Base-by-base conservation (phyloP, 2,113 vertebrate species). In the Suncus etruscus region DNA sequence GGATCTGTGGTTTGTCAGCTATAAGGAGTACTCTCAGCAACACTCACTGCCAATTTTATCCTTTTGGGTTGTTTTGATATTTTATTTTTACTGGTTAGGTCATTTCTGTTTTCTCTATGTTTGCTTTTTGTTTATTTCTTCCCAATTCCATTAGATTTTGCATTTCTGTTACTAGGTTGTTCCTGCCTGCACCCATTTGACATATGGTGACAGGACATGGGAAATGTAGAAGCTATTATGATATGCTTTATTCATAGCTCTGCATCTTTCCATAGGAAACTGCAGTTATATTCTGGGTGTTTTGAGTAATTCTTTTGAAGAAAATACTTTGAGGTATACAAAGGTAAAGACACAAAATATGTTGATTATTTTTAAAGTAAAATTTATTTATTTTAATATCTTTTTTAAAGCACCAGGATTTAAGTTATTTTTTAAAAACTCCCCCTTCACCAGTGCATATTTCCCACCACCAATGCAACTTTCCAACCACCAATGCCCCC, bases 241-340 rank as follows among this genome's bases (percentile, higher is more conserved):
- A 1, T 65, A 81, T 77, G 51, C 1, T 65, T 92, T 51, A 85
- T n/a, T 12, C 31, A 87, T 29, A n/a, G 9, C 58, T 74, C 18
- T 87, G 1, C 24, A 48, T 74, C 11, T 69, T 92, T 82, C 76
- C 74, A 32, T 39, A 29, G 11, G 18, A 88, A 78, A 61, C 29
- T 81, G 4, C 9, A 11, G 9, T 65, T 74, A 79, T 18, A 58
- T 54, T 47, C n/a, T 27, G 25, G 9, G 69, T 81, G 77, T 32
- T 91, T 89, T 76, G 50, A 69, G 29, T 66, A 20, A 31, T 74
- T 79, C 48, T 32, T 27, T 24, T 63, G 54, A 90, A 32, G 82
- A 54, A 68, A 90, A 54, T 45, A 18, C 31, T 3, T 25, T 50
- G 10, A 66, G 31, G 48, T 25, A 47, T 1, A 72, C 12, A 20